Base-by-base conservation (phyloP, 2,113 vertebrate species). In the Pelvicachromis taeniatus region DNA sequence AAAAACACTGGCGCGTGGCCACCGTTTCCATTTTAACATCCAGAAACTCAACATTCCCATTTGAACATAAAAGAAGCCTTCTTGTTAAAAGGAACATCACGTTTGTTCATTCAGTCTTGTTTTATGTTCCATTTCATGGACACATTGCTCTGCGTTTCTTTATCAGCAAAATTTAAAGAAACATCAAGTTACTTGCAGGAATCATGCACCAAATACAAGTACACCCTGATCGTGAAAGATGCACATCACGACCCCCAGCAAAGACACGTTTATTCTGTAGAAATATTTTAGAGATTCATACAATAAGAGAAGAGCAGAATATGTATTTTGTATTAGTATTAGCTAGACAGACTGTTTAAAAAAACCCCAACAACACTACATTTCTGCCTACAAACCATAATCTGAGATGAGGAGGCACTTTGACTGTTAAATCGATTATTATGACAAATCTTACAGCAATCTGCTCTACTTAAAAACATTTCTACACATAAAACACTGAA, bases 341-440 rank as follows among this genome's bases (percentile, higher is more conserved):
- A 50, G 2, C 13, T 68, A 29, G 61, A 23, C 7, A 12, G 50
- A 73, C 40, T 54, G 56, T 38, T 19, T 40, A 54, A 88, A 78
- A 7, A 16, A 16, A 63, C 26, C 19, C 2, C 7, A 33, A 7
- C 7, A 31, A 4, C 29, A 29, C 29, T 65, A 38, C 1, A 6
- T 19, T 78, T 52, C 42, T 77, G 31, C 33, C 33, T 84, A 31
- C 81, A 80, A 54, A 82, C 40, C 17, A 26, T 35, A 55, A 84
- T 80, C 33, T 83, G 78, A 91, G 38, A 84, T 48, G 21, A 82
- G 59, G 90, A 93, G 93, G 93, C 92, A 93, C 92, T 94, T 90
- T 42, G 48, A 85, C 87, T 78, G 58, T 65, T 56, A n/a, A 61
- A 23, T 48, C 50, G 52, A 81, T 56, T 45, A 86, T 38, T 68